Base-by-base conservation (phyloP, 2,113 vertebrate genomes). In the Chionis minor region DNA sequence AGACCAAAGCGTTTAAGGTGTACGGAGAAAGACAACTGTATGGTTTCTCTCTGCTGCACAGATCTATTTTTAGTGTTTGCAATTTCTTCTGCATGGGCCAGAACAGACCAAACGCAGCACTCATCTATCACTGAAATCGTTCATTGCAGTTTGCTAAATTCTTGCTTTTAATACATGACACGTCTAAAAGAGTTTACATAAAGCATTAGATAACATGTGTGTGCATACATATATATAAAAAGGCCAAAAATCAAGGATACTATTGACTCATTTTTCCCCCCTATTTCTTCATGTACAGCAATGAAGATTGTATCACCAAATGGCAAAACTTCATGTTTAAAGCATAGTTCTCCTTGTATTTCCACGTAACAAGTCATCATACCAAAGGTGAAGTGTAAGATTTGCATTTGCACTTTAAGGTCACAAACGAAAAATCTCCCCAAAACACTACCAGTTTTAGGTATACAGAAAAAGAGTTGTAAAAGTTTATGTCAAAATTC, bases 121-220 rank as follows among this genome's bases (percentile, higher is more conserved):
- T 59, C 38, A 26, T 35, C 9, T 21, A 19, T 23, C 4, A 49
- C 22, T 9, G 12, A 62, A 35, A 73, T 49, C 28, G 7, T 16
- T 77, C 38, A 70, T 35, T 32, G 22, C 69, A 21, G 27, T 52
- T 94, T 86, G 19, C 42, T 79, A 63, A 71, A 91, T 42, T 77
- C 27, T 88, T 54, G 7, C 18, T 88, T 92, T 83, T 74, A 73
- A 70, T 42, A 80, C 3, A 32, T 4, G 5, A 16, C 8, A 54
- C 12, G 2, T 27, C 15, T 65, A 65, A 67, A 78, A 78, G 18
- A 74, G 35, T 33, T 17, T 18, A 45, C 8, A 23, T 55, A 71
- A 75, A 71, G 38, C 32, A 47, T 40, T 70, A 80, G 8, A 8
- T 38, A 55, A 93, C 98, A 97, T 97, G 99, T 21, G 3, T 30